phyloP scores from a whole-genome alignment of 2,888 invertebrate species.

The Spisula solida region DNA sequence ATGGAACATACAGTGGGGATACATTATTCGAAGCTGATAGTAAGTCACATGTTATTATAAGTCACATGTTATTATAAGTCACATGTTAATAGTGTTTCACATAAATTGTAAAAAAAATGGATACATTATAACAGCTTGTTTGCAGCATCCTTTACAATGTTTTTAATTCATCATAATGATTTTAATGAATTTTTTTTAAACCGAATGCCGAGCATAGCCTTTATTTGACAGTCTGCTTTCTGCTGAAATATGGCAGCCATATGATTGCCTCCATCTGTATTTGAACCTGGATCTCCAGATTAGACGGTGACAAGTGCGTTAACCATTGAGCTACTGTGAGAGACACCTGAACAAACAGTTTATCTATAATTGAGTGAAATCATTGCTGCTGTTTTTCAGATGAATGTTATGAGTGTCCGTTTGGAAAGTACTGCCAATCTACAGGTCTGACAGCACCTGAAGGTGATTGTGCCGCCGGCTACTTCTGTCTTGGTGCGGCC shows the following conservation, averaged over 20 bases:
- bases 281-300: too few relatives aligned
- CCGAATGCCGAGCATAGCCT: too few relatives aligned
- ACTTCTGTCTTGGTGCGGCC: slow-evolving; percentile 79
- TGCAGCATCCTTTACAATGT: too few relatives aligned
- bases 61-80: slow-evolving; percentile 54
- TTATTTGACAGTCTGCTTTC: too few relatives aligned
- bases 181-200: too few relatives aligned
- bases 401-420: slow-evolving; percentile 81
- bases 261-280: too few relatives aligned
- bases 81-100: background rate
- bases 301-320: too few relatives aligned
- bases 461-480: slow-evolving; percentile 83
- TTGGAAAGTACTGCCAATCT: slow-evolving; percentile 82
- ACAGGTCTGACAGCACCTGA: slow-evolving; percentile 81
- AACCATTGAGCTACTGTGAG: too few relatives aligned
- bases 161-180: too few relatives aligned
- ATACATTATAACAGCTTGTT: too few relatives aligned
- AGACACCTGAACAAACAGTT: background rate
- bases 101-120: too few relatives aligned
- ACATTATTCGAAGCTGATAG: slow-evolving; percentile 66
- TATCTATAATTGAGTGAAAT: background rate
- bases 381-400: slow-evolving; percentile 63
- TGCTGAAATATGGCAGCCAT: too few relatives aligned
- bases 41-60: slow-evolving; percentile 65
- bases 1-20: slow-evolving; percentile 80